Evolutionary conservation across 2,888 invertebrate species (phyloP), one percentile per base, ranked within the genome.

Genomic region (Parnassius smintheus): DNA sequence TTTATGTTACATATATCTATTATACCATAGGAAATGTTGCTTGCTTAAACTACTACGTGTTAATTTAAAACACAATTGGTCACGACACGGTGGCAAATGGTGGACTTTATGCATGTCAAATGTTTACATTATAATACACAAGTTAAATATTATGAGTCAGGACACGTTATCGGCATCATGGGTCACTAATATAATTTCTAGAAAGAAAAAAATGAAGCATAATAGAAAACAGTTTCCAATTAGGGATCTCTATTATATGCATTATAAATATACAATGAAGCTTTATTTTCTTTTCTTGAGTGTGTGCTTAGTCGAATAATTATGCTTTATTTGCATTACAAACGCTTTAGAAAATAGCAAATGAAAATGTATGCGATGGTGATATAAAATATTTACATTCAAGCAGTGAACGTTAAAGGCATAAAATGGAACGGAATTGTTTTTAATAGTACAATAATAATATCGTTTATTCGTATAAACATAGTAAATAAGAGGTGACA

Each of bases 81-180:
- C 78, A 83, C 81, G 80, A 79, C 74, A 72, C 35, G 35, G 35
- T 35, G 67, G 62, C 49, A 44, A 60, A 49, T 52, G 81, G 80
- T 85, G 82, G 82, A 82, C 81, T 85, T 82, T 69, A 80, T 75
- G 83, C 78, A 76, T 78, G 77, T 82, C 75, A 75, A 79, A 79
- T 86, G 82, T 86, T 86, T 85, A 78, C 80, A 84, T 81, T 83
- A 74, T 73, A 70, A 73, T 68, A 70, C 69, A 70, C 64, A 70
- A 68, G 74, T 67, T 80, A 81, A 82, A 81, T 76, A 80, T 77
- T 75, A 72, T 79, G 74, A 71, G 66, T 71, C 57, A 50, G 13
- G 56, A 54, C 4, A 48, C 18, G 57, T 59, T 62, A 55, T 62
- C 44, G 56, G 42, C 55, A 45, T 4, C 22, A 51, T 41, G 45